Base-by-base conservation (phyloP, 2,113 vertebrate genomes). In the Psettodes erumei region DNA sequence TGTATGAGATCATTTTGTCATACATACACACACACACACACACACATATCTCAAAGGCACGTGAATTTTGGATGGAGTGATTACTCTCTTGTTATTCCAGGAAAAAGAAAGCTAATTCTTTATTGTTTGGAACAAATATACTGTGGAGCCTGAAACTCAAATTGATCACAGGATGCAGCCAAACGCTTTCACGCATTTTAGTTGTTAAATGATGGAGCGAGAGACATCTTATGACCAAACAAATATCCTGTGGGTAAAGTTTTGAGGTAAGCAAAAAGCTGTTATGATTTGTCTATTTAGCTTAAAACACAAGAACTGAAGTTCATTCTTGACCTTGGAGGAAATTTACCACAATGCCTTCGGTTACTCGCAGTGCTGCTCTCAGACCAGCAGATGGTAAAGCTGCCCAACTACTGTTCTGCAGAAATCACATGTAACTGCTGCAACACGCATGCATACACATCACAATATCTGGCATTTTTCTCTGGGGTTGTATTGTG, bases 311-410 rank as follows among this genome's bases (percentile, higher is more conserved):
- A 23, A 32, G 12, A 8, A 10, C 11, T 10, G 47, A 23, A 10
- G 19, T 59, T 53, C 6, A n/a, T 60, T 30, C n/a, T 67, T 70
- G 70, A 51, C 25, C 35, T 7, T 28, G 59, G 42, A 15, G 28
- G 8, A 25, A 10, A 54, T 38, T 38, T 37, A 18, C 6, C 40
- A 67, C 56, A 60, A 56, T 77, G 60, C 85, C 58, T 50, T 59
- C 37, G 60, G 62, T 71, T 60, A 32, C n/a, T 64, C 21, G 54
- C 60, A 23, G 48, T 21, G 53, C 42, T 38, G 38, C 23, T 74
- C 56, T 74, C 60, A 54, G 23, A 71, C 23, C 78, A 64, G 75
- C 85, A 69, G 71, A 87, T 78, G 64, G 74, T 75, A 27, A 66
- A 74, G 77, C 55, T 3, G 3, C 23, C 3, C 13, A 65, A 54